These are phyloP conservation scores for Malurus splendens DNA, from an alignment of 2,797 vertebrate species.

Conservation along the genomic window DNA sequence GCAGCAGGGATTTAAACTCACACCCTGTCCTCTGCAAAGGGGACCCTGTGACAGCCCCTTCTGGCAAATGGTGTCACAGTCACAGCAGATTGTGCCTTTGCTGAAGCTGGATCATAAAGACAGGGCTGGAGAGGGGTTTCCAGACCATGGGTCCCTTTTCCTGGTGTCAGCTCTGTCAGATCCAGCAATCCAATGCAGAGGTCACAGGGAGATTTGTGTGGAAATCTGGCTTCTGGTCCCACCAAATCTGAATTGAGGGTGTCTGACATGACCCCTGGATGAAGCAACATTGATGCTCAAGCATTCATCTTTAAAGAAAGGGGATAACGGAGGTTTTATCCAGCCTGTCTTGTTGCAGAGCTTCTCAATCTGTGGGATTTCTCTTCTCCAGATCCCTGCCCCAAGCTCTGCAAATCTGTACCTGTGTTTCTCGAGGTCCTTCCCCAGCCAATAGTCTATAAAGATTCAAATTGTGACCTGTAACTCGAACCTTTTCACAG, in stretches of 20 bases:
- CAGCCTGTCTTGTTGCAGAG: background rate
- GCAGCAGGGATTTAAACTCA: background rate
- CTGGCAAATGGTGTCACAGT: background rate
- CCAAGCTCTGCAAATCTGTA: conserved; percentile 6
- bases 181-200: background rate
- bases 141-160: background rate
- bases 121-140: background rate
- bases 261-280: background rate
- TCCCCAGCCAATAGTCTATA: conserved; percentile 42
- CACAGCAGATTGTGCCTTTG: background rate
- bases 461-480: conserved; percentile 51
- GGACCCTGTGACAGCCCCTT: background rate
- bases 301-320: background rate
- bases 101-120: background rate
- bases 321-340: background rate
- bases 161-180: background rate
- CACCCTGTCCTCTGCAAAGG: background rate
- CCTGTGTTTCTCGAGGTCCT: conserved; percentile 10
- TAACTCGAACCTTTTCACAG: conserved; percentile 54
- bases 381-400: background rate
- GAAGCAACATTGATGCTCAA: background rate
- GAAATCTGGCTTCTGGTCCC: background rate
- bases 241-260: background rate
- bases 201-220: fast-evolving
- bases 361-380: background rate